Base-by-base conservation (phyloP, 2,797 vertebrate genomes). In the Cynopterus sphinx region DNA sequence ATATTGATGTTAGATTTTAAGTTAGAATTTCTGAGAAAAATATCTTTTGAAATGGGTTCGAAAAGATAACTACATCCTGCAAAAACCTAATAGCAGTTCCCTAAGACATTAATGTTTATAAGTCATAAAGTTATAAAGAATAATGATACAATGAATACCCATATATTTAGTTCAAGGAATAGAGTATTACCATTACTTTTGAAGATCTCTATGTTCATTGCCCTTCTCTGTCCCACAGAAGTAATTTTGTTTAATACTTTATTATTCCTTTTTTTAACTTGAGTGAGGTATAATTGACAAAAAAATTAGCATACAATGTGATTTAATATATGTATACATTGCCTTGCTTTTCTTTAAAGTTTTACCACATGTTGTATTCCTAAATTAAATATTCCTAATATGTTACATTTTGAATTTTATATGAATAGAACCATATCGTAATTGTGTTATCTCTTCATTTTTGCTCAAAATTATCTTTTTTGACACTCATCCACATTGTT, bases 11-110 rank as follows among this genome's bases (percentile, higher is more conserved):
- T 86, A 81, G 63, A 78, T 24, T 74, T 82, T 83, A 74, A 84
- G 87, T 91, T 71, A 81, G 73, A 91, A 86, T 77, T 94, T 95
- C 59, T 70, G 46, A 85, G 84, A 90, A 93, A 41, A 2, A 63
- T 82, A 0, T 84, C 21, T 5, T 19, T 90, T 87, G 16, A 96
- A 95, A 31, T 59, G 7, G 15, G 36, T 33, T 89, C 91, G 94
- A 96, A 6, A 16, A 94, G 49, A 96, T 24, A 15, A 94, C 68
- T 21, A 41, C 4, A 24, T 0, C 78, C 16, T 77, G 15, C 46
- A 81, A 91, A 36, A 55, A 24, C 41, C 19, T 77, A 86, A 59
- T 1, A 70, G 41, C 26, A 85, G 22, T 49, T 41, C 5, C 9
- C 5, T 70, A 86, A 77, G 33, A 65, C 46, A 86, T 89, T 65